Evolutionary conservation across 2,888 invertebrate species (phyloP).

Genomic region (Cabera pusaria): DNA sequence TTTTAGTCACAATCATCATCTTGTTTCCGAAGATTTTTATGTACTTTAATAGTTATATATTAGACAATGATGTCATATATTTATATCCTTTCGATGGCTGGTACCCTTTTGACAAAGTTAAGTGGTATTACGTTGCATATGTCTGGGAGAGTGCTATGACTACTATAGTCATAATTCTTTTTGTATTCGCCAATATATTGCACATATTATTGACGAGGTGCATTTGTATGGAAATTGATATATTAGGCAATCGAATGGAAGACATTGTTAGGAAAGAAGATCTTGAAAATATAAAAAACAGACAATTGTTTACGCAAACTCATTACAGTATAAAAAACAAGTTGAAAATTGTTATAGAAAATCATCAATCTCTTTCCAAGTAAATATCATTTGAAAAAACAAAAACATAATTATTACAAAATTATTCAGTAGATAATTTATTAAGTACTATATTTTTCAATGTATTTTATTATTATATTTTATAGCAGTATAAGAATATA

Average conservation of each 20-base stretch:
- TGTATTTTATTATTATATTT: too few species aligned
- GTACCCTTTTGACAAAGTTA: constrained; percentile 69
- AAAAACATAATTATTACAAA: too few species aligned
- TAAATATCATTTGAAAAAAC: too few species aligned
- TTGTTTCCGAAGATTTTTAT: constrained; percentile 63
- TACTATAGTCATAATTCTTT: constrained; percentile 54
- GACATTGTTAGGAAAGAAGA: constrained; percentile 48
- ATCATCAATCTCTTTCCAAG: constrained; percentile 54
- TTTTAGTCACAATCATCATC: constrained; percentile 48
- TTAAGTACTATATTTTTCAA: too few species aligned
- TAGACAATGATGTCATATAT: constrained; percentile 44
- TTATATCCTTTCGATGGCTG: constrained; percentile 68
- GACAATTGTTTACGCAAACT: constrained; percentile 28
- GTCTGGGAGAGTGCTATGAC: constrained; percentile 67
- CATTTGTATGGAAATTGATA: constrained; percentile 65
- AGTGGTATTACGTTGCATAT: constrained; percentile 61
- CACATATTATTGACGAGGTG: constrained; percentile 52
- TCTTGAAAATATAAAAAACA: constrained; percentile 36
- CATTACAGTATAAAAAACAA: constrained; percentile 44
- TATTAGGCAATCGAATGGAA: constrained; percentile 53
- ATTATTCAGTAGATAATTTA: too few species aligned
- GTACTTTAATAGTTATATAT: constrained; percentile 47
- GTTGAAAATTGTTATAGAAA: constrained; percentile 53
- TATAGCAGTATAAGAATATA: too few species aligned
- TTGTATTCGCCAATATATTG: constrained; percentile 53